Base-by-base conservation (phyloP, 2,888 invertebrate genomes). In the Habrosyne pyritoides region DNA sequence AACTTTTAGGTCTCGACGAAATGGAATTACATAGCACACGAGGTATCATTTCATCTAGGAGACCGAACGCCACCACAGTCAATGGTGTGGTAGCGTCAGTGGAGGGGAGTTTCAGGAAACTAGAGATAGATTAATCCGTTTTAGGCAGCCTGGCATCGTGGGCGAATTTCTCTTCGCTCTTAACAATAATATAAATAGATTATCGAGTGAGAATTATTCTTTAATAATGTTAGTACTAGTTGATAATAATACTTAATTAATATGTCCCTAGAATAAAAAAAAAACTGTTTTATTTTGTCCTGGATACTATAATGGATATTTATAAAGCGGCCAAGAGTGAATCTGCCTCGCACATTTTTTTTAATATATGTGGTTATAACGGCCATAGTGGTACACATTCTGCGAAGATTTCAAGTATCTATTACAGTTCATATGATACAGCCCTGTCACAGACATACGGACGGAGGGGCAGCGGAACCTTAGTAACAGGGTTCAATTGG, bases 91-190 rank as follows among this genome's bases (percentile, higher is more conserved):
- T 73, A 14, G 70, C 77, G 1, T 83, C 88, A 36, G 83, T 90
- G 14, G 87, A 93, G 71, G 95, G 95, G 18, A 95, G 95, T 79
- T 95, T 95, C 84, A 93, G 95, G 67, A 95, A 95, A 83, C 81
- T 95, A 66, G 95, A 95, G 75, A 94, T 95, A 71, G 95, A 95
- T 80, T 94, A 91, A 71, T 18, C 1, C n/a, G n/a, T 33, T 33
- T 33, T n/a, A 33, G 33, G 33, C 42, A 42, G 14, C 53, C 14
- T 12, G 26, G 8, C n/a, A 49, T n/a, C 33, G 42, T 42, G 42
- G 18, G 42, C 8, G 8, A 42, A 18, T n/a, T 42, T 42, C 42
- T 42, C 42, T 42, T 42, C 42, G 42, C 14, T 42, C 24, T 48
- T 24, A n/a, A 36, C 42, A 48, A 12, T 47, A 48, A 22, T 47